Conservation (phyloP, 2,113 vertebrate species). For the Sisor rabdophorus region DNA sequence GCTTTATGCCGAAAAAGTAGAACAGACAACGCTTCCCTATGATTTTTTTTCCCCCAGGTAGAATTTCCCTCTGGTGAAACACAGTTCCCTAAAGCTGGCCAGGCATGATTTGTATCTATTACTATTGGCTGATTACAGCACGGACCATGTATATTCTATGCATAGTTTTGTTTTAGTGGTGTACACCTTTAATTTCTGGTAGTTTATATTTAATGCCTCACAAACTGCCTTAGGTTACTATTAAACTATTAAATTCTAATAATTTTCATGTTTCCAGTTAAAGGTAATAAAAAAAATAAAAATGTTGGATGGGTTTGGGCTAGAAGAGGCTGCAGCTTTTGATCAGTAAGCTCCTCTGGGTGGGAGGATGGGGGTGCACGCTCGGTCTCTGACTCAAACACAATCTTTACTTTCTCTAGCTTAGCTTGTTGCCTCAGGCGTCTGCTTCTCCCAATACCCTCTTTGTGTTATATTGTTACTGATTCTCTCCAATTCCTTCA, state of each 20-base stretch:
- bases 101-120: background rate
- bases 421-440: background rate
- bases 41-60: constrained; percentile 14
- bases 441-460: background rate
- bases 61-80: background rate
- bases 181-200: background rate
- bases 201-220: background rate
- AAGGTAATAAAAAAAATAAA: constrained; percentile 6
- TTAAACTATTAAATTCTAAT: too few species aligned
- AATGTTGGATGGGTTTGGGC: background rate
- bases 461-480: background rate
- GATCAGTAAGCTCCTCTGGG: constrained; percentile 51
- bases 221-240: background rate
- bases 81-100: background rate
- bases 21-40: constrained; percentile 12
- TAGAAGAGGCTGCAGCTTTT: constrained; percentile 12
- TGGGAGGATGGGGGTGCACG: constrained; percentile 25
- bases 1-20: background rate
- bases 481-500: constrained; percentile 1
- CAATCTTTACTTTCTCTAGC: background rate
- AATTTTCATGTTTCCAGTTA: constrained; percentile 4
- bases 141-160: background rate
- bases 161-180: background rate
- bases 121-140: too few species aligned
- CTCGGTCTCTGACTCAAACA: background rate